Evolutionary conservation across 2,888 invertebrate species (phyloP).

Genomic region (Dysmachus trigonus): DNA sequence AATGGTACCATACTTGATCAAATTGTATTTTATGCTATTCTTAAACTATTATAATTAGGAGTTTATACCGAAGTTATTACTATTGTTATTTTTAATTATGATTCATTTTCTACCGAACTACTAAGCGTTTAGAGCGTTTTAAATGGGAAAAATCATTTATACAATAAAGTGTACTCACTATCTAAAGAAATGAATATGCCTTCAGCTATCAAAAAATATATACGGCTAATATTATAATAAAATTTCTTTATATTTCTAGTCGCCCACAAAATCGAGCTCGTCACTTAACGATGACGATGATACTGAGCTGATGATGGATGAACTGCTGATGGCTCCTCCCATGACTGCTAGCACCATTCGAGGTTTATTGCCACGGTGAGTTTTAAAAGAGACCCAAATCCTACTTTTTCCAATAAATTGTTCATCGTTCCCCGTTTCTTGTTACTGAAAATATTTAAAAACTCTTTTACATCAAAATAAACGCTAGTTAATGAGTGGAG

Average conservation of each 20-base stretch:
- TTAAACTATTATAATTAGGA: too few species aligned
- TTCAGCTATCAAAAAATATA: too few species aligned
- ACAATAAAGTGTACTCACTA: too few species aligned
- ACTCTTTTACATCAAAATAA: neutral
- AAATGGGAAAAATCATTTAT: too few species aligned
- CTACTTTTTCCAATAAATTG: neutral
- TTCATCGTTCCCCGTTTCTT: neutral
- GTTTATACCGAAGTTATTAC: too few species aligned
- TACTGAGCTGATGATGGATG: conserved; percentile 84
- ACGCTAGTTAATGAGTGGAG: neutral
- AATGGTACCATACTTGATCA: too few species aligned
- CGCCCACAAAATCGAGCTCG: conserved; percentile 71
- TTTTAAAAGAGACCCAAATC: neutral
- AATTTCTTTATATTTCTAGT: conserved; percentile 60
- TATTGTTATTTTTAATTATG: too few species aligned
- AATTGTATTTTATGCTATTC: too few species aligned
- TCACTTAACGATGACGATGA: conserved; percentile 78
- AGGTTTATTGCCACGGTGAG: conserved; percentile 75
- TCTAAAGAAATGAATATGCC: too few species aligned
- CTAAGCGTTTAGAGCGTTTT: too few species aligned
- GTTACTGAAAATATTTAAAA: neutral
- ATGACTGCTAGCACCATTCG: conserved; percentile 77
- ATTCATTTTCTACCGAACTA: too few species aligned
- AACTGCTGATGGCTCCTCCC: conserved; percentile 79
- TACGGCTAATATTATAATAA: neutral